These are phyloP conservation scores for Pseudochromis fuscus DNA, from an alignment of 2,797 vertebrate species.

Conservation along the genomic window DNA sequence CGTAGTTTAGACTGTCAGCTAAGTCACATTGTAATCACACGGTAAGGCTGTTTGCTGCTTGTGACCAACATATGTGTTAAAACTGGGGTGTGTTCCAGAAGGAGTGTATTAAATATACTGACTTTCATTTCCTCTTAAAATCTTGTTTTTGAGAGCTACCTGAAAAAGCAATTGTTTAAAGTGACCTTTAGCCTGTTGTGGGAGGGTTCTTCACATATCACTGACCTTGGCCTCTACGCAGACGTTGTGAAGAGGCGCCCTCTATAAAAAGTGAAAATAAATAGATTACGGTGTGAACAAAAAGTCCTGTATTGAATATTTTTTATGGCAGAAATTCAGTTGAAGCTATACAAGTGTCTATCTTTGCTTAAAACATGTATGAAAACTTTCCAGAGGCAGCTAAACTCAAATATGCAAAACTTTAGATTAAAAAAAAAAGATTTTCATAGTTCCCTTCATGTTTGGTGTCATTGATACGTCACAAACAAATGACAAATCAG, in stretches of 20 bases:
- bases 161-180: not conserved
- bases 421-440: no score
- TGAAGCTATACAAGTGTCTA: not conserved
- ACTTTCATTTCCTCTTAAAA: not conserved
- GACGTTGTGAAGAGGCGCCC: not conserved
- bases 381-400: not conserved
- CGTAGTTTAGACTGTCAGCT: constrained; percentile 16
- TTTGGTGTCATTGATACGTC: constrained; percentile 3
- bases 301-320: not conserved
- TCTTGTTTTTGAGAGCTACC: not conserved
- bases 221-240: not conserved
- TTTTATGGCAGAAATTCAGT: no score
- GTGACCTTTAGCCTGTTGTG: not conserved
- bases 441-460: not conserved
- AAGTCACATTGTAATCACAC: constrained; percentile 45
- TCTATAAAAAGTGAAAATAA: constrained; percentile 1
- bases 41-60: constrained; percentile 6
- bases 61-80: not conserved
- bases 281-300: not conserved
- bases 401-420: not conserved
- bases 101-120: accelerated
- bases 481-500: constrained; percentile 18
- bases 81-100: not conserved
- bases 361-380: not conserved
- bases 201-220: not conserved